Conservation (phyloP, 2,797 vertebrate genomes). For the Antrozous pallidus region DNA sequence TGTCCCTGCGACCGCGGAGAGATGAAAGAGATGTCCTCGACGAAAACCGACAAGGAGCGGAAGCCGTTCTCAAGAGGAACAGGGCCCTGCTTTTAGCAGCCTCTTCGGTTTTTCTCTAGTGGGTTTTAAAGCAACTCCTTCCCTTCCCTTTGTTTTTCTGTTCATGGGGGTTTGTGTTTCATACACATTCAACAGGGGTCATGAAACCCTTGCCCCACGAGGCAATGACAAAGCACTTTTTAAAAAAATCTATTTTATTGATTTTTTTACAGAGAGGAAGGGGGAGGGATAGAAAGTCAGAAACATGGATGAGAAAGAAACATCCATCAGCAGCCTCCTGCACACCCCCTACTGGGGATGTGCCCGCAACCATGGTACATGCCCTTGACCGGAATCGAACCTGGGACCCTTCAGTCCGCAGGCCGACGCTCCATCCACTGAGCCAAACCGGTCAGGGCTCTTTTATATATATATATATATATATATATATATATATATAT, state of each 20-base stretch:
- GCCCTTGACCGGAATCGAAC: no score
- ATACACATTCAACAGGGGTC: constrained; percentile 24
- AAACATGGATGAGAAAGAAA: no score
- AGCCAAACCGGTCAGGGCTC: neutral
- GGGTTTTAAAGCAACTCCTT: neutral
- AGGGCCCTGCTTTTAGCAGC: neutral
- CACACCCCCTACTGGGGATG: neutral
- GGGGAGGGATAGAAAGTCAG: no score
- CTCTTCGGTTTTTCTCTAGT: neutral
- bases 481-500: no score
- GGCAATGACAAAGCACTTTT: neutral
- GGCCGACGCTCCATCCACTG: neutral
- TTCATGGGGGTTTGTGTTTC: neutral
- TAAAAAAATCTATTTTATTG: no score
- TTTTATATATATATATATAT: no score
- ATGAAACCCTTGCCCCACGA: neutral
- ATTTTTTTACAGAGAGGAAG: no score
- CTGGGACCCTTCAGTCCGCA: no score
- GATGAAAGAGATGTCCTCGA: constrained; percentile 50
- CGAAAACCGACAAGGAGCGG: neutral
- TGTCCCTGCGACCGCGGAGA: constrained; percentile 38
- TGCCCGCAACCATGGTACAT: no score
- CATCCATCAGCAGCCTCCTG: neutral
- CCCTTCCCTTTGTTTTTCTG: neutral
- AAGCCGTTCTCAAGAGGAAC: neutral